Base-by-base conservation (phyloP, 1,140 invertebrate species). In the Camponotus floridanus region DNA sequence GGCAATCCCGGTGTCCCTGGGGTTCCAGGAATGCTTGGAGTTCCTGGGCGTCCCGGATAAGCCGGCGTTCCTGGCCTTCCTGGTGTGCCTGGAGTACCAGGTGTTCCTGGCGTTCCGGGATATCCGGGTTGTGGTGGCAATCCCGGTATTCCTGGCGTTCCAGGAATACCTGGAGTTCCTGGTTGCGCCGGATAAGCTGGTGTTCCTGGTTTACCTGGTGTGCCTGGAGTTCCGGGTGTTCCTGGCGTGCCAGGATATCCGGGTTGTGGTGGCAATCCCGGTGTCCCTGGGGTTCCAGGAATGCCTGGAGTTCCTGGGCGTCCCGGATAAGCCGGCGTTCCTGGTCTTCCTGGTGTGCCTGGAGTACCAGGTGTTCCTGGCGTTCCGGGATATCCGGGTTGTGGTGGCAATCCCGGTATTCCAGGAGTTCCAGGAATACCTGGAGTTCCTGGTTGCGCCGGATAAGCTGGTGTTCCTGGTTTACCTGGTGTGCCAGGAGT, bases 321-420 rank as follows among this genome's bases (percentile, higher is more conserved):
- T 48, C 45, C 45, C 4, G 45, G 45, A 2, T 15, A 6, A 61
- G 18, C 1, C 21, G 71, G 42, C 8, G 11, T 2, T 92, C 90
- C 86, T 95, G 96, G 62, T 94, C 93, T 95, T 85, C 96, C 95
- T 88, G 96, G 18, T 2, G 18, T 42, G 11, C 45, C 45, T 8
- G 21, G 21, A 2, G 7, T 59, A 2, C 21, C 21, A 59, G 18
- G 64, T 0, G 8, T 42, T 21, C 18, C 21, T 26, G 18, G 64
- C 0, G 7, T 42, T 8, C 18, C 18, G 18, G 21, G 96, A 92
- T 96, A 94, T 73, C 80, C 87, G 26, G 88, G 87, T 70, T 51
- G 45, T 1, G 45, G 0, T 13, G 36, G 9, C 0, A 13, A 18
- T 59, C 8, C n/a, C 15, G 57, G 57, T 59, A 2, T 59, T 0